Evolutionary conservation across 2,113 vertebrate species (phyloP).

Genomic region (Vimba vimba): DNA sequence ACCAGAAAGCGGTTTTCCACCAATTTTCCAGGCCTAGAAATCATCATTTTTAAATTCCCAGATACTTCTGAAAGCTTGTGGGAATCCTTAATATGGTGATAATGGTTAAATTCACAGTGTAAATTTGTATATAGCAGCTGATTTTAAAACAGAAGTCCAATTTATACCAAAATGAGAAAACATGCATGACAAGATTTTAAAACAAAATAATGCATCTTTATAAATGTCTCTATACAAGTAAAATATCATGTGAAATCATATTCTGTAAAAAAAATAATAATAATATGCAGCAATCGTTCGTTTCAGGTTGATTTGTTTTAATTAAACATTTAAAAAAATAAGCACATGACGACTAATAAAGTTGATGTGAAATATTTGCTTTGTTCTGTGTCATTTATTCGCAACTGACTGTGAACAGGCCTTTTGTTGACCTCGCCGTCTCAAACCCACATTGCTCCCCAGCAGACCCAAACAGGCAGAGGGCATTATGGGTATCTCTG

Average conservation of each 20-base stretch:
- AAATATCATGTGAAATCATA: neutral
- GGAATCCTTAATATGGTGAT: neutral
- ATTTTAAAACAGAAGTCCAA: no score
- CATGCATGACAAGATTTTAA: neutral
- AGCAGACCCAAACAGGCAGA: neutral
- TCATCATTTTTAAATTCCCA: neutral
- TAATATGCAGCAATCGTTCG: no score
- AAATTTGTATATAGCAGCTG: neutral
- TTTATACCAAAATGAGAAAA: neutral
- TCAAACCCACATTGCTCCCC: neutral
- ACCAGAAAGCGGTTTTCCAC: neutral
- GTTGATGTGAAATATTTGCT: neutral
- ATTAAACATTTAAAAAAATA: neutral
- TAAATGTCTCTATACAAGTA: neutral
- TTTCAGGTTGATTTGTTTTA: neutral
- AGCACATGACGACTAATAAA: neutral
- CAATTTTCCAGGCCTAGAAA: neutral
- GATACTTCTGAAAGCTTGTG: neutral
- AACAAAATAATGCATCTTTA: neutral
- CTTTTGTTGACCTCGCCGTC: neutral
- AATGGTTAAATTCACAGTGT: no score
- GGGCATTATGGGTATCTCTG: conserved; percentile 52
- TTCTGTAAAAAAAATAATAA: no score
- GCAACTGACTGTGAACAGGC: neutral
- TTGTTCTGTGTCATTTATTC: neutral